Conservation (phyloP, 2,113 vertebrate genomes). For the Rana temporaria region DNA sequence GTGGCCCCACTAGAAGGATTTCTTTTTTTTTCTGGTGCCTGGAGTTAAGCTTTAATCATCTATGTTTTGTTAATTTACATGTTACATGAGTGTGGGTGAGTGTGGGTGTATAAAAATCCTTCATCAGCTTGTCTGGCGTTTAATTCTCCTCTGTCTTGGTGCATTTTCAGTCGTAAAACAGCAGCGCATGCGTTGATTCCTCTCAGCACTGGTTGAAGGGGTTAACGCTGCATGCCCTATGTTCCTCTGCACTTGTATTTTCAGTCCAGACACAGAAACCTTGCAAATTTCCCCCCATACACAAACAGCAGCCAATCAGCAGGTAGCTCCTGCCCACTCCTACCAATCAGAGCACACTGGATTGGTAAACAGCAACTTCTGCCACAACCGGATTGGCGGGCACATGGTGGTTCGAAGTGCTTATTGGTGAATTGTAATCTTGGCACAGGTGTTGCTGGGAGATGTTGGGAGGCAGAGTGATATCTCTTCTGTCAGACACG, state of each 20-base stretch:
- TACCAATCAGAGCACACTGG: conserved; percentile 39
- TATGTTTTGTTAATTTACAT: too few relatives aligned
- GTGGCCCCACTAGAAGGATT: too few relatives aligned
- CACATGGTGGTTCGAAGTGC: conserved; percentile 35
- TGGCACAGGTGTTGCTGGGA: conserved; percentile 56
- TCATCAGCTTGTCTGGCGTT: not conserved
- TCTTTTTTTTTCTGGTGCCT: too few relatives aligned
- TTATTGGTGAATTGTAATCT: conserved; percentile 29
- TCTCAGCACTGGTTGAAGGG: not conserved
- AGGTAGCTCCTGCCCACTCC: not conserved
- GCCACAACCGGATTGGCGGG: conserved; percentile 22
- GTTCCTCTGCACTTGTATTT: conserved; percentile 17
- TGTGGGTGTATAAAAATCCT: too few relatives aligned
- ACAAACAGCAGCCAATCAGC: conserved; percentile 37
- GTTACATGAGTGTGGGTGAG: too few relatives aligned
- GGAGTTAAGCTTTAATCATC: too few relatives aligned
- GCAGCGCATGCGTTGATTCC: not conserved
- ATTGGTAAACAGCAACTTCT: conserved; percentile 7
- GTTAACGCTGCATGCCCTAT: conserved; percentile 25
- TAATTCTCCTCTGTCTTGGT: not conserved
- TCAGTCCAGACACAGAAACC: conserved; percentile 28
- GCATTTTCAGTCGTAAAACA: not conserved
- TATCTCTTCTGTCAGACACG: conserved; percentile 26
- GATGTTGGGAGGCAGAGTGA: conserved; percentile 59
- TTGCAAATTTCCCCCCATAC: conserved; percentile 55